Evolutionary conservation across 37 sponge, comb jelly and placozoan genomes (phyloP), one percentile per base, ranked within the genome.

Genomic region (Haliclona indistincta): DNA sequence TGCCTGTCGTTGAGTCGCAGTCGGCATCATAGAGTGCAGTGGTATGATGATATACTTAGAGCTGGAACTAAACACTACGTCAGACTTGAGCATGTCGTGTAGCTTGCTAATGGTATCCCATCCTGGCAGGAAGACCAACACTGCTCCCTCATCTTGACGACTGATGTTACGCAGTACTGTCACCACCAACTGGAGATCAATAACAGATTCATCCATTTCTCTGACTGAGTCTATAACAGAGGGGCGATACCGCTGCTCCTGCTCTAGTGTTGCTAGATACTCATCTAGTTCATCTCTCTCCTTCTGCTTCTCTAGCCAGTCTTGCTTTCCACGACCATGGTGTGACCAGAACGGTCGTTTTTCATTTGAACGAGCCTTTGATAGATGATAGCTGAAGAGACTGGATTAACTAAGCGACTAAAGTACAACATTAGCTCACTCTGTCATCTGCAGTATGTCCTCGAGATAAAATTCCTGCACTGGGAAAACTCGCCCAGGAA

Each of bases 11-110:
- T 91, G 92, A 58, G 63, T 44, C 13, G 80, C 68, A 1, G 87
- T 82, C 0, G 92, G 87, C 85, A 91, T 79, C 80, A 86, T 73
- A 52, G 92, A 91, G 64, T 91, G 92, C 28, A 91, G 87, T 13
- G 92, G 92, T 40, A 91, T 91, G 45, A 86, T 72, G 63, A 85
- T 62, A 55, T 73, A 84, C 20, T 75, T 71, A 37, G 43, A 28
- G 30, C 68, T 43, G 26, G 43, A 29, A 5, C 72, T 30, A 58
- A 90, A 90, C 65, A 90, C 56, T 28, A 75, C 85, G 54, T 84
- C 74, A 3, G 35, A 43, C 54, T 23, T 56, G 23, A 90, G 38
- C 81, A 81, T 66, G 34, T 91, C 92, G 53, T 86, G 43, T 36
- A 91, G 15, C 35, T 86, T 81, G 26, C 79, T 49, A 49, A 91